Conservation (phyloP, 1,140 invertebrate species). For the Manduca sexta region DNA sequence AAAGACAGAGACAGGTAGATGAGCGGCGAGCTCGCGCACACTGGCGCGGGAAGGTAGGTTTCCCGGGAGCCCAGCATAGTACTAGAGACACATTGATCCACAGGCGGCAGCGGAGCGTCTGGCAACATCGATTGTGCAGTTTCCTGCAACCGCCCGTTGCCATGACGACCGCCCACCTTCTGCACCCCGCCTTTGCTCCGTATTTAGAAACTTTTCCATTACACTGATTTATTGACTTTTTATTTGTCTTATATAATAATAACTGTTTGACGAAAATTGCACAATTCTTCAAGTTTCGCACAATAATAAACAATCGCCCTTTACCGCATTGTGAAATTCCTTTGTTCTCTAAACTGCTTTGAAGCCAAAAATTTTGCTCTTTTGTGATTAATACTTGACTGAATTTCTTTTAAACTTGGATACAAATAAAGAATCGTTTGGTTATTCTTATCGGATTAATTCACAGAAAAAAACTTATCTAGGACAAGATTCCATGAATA, state of each 20-base stretch:
- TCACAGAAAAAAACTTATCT: too few species aligned
- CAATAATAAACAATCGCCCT: too few species aligned
- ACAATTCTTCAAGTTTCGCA: too few species aligned
- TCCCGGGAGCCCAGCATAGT: constrained; percentile 64
- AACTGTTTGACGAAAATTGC: constrained; percentile 1
- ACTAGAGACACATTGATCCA: constrained; percentile 73
- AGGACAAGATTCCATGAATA: too few species aligned
- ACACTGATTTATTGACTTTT: constrained; percentile 51
- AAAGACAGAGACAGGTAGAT: constrained; percentile 27
- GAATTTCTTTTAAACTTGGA: too few species aligned
- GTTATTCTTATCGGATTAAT: too few species aligned
- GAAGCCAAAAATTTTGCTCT: too few species aligned
- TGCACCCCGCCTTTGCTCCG: constrained; percentile 39
- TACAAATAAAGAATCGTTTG: too few species aligned
- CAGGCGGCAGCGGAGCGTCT: constrained; percentile 47
- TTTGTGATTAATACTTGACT: too few species aligned
- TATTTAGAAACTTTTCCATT: constrained; percentile 43
- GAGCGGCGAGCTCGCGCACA: constrained; percentile 28
- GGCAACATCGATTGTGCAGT: constrained; percentile 71
- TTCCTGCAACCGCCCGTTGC: constrained; percentile 63
- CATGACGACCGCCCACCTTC: constrained; percentile 55
- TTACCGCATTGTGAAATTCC: too few species aligned
- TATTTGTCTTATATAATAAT: constrained; percentile 20
- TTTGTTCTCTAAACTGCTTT: too few species aligned
- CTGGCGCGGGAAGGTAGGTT: constrained; percentile 36